These are phyloP conservation scores for Onychomys arenicola DNA, from an alignment of 2,797 vertebrate species.

Conservation along the genomic window DNA sequence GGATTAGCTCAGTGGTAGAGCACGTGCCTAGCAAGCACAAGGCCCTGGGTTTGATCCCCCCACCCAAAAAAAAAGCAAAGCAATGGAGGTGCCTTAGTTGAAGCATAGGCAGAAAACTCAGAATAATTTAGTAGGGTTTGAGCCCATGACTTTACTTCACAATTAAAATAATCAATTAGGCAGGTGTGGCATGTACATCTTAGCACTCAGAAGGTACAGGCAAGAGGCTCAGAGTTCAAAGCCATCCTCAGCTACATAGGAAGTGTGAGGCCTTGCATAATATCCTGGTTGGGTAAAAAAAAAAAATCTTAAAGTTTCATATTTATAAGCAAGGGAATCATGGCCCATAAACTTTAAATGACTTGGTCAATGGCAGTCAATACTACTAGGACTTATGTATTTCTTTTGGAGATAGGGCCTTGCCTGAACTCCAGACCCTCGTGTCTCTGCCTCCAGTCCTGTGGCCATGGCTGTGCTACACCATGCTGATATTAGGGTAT, in stretches of 20 bases:
- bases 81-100: background rate
- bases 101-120: constrained; percentile 55
- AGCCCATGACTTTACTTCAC: background rate
- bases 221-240: background rate
- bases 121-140: constrained; percentile 30
- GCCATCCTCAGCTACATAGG: background rate
- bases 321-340: constrained; percentile 49
- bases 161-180: constrained; percentile 42
- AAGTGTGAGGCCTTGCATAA: background rate
- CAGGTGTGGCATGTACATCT: background rate
- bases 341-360: constrained; percentile 18
- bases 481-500: background rate
- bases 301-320: background rate
- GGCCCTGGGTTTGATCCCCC: no score
- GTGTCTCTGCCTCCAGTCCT: background rate
- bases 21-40: no score
- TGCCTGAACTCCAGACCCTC: background rate
- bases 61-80: no score
- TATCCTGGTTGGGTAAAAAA: background rate
- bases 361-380: constrained; percentile 7
- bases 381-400: background rate
- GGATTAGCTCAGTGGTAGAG: no score
- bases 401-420: background rate
- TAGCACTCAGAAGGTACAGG: background rate
- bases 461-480: background rate